A percentile compares a stretch with the other conserved stretches of the same genome.
Conservation (phyloP, 2,113 vertebrate genomes). For the Oceanodroma tethys region DNA sequence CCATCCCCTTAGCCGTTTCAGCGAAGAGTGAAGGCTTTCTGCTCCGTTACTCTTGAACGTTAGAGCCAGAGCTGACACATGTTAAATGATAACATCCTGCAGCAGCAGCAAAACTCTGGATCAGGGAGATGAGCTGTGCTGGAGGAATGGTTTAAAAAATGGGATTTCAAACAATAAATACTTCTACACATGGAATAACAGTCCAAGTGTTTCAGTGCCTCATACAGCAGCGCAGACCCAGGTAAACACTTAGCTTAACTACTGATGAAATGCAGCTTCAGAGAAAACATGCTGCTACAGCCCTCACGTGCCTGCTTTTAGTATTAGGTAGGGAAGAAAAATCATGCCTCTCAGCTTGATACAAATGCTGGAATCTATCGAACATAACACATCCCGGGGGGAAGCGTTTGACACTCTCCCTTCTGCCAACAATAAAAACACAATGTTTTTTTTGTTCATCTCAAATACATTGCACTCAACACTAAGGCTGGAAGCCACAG, state of each 20-base stretch:
- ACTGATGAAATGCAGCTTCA: not conserved
- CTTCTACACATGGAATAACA: not conserved
- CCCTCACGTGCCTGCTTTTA: not conserved
- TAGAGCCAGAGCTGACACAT: not conserved
- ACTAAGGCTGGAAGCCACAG: not conserved
- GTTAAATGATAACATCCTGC: not conserved
- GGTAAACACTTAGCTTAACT: not conserved
- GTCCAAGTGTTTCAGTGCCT: not conserved
- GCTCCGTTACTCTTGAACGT: not conserved
- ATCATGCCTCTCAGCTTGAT: not conserved
- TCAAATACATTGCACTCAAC: not conserved
- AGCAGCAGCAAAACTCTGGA: not conserved
- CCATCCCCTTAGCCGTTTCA: not conserved
- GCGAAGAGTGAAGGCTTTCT: not conserved
- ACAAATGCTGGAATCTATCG: not conserved
- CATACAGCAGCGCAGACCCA: not conserved
- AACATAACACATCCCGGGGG: accelerated
- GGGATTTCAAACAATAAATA: not conserved
- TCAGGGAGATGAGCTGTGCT: not conserved
- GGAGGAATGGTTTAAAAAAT: not conserved
- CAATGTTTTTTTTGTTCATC: not conserved
- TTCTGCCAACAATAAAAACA: not conserved
- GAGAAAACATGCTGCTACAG: not conserved
- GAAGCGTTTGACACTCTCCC: not conserved
- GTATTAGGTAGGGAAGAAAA: not conserved